Percentiles rank a stretch among this genome's conserved stretches.
These are phyloP conservation scores for Acrobasis suavella DNA, from an alignment of 2,888 invertebrate genomes.

Conservation along the genomic window DNA sequence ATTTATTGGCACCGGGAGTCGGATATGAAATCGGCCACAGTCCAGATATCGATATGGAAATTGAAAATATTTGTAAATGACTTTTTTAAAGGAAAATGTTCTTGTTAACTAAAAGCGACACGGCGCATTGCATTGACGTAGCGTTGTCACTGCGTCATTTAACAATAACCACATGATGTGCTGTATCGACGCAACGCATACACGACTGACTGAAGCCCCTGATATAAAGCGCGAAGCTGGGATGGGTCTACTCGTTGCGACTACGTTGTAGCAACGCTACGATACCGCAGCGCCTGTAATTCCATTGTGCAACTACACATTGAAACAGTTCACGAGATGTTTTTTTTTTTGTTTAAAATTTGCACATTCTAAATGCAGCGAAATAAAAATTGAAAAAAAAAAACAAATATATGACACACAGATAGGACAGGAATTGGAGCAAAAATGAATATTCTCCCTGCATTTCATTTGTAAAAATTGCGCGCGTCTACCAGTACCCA, in stretches of 20 bases:
- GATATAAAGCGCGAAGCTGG: too few species aligned
- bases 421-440: slow-evolving; percentile 42
- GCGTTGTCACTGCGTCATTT: too few species aligned
- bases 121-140: too few species aligned
- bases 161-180: too few species aligned
- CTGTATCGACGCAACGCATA: too few species aligned
- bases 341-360: not conserved
- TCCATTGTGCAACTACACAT: too few species aligned
- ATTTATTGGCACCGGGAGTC: slow-evolving; percentile 49
- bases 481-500: not conserved
- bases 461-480: slow-evolving; percentile 59
- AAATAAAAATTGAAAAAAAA: not conserved
- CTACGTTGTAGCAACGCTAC: too few species aligned
- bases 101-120: slow-evolving; percentile 15
- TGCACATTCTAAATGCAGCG: not conserved
- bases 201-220: too few species aligned
- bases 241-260: too few species aligned
- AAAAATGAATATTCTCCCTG: slow-evolving; percentile 51
- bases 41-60: slow-evolving; percentile 41
- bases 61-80: slow-evolving; percentile 29
- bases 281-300: too few species aligned
- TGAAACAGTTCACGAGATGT: not conserved
- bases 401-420: slow-evolving; percentile 1
- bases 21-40: slow-evolving; percentile 43
- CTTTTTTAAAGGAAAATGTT: slow-evolving; percentile 27